Percentiles rank a stretch among this genome's conserved stretches.
These are phyloP conservation scores for Imbricaverruca yamaguchii DNA, from an alignment of 2,888 invertebrate genomes.

Conservation along the genomic window DNA sequence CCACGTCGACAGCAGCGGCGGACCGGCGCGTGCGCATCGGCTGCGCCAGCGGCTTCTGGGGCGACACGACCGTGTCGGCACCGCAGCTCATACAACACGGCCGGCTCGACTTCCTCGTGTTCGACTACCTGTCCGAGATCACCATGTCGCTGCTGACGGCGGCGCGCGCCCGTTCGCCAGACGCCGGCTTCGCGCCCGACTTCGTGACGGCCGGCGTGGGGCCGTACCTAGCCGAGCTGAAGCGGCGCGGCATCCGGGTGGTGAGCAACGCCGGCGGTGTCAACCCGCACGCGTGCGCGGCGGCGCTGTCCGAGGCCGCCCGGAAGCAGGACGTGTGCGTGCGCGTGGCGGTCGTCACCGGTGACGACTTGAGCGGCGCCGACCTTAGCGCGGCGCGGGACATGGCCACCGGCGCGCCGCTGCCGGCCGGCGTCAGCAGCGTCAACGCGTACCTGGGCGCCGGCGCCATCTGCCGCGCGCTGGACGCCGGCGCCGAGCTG, in stretches of 20 bases:
- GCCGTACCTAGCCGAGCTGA: conserved; percentile 43
- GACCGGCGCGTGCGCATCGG: conserved; percentile 36
- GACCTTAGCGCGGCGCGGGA: conserved; percentile 26
- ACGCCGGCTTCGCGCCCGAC: conserved; percentile 46
- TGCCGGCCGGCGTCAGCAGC: conserved; percentile 34
- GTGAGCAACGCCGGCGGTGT: conserved; percentile 48
- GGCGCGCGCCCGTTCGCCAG: conserved; percentile 42
- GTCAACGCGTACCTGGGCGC: conserved; percentile 47
- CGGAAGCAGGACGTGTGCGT: conserved; percentile 40
- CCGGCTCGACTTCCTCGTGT: conserved; percentile 45
- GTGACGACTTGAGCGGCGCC: conserved; percentile 43
- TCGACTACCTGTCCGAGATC: conserved; percentile 48
- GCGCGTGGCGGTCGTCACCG: conserved; percentile 41
- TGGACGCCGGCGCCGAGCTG: conserved; percentile 46
- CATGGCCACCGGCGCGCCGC: conserved; percentile 30
- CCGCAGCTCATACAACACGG: conserved; percentile 44
- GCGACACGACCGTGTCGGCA: conserved; percentile 47
- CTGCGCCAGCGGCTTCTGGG: conserved; percentile 49
- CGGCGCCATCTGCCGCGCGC: conserved; percentile 43
- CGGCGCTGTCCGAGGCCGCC: conserved; percentile 40
- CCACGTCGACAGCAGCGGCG: background rate
- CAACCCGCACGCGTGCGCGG: conserved; percentile 45
- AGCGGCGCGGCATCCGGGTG: conserved; percentile 44
- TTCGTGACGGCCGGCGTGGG: conserved; percentile 44
- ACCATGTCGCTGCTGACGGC: conserved; percentile 48